phyloP scores from a whole-genome alignment of 92 coral and sea anemone species.

The Porites divaricata region DNA sequence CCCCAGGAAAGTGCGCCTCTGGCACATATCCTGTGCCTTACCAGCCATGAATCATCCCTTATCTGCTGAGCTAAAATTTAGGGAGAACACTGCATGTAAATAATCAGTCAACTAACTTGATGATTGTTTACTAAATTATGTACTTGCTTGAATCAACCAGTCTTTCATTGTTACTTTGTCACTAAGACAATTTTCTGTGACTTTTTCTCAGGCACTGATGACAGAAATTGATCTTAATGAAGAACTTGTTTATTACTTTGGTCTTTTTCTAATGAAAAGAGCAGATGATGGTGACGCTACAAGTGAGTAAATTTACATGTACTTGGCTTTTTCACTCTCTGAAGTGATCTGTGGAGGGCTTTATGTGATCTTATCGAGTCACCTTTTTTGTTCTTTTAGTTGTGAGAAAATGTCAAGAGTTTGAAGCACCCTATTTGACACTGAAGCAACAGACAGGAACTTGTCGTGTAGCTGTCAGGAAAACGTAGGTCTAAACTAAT shows the following conservation, averaged over 20 bases:
- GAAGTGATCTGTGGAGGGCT: neutral
- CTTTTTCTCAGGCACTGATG: conserved; percentile 76
- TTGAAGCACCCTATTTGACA: conserved; percentile 85
- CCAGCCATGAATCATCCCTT: too few species aligned
- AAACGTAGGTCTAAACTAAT: conserved; percentile 63
- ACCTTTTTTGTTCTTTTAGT: conserved; percentile 41
- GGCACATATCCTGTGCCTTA: too few species aligned
- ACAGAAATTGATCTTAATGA: conserved; percentile 82
- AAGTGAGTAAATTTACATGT: conserved; percentile 51
- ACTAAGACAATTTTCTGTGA: neutral
- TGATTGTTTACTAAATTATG: neutral
- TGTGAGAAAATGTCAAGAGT: conserved; percentile 86
- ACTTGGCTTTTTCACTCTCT: neutral
- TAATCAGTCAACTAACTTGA: neutral
- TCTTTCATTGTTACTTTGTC: neutral
- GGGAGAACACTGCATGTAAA: too few species aligned
- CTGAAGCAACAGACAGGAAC: conserved; percentile 68
- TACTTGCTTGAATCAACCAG: neutral
- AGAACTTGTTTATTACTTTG: conserved; percentile 83
- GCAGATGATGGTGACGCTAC: conserved; percentile 90
- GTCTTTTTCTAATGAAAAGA: conserved; percentile 79
- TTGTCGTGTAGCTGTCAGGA: conserved; percentile 88
- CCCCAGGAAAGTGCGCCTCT: too few species aligned
- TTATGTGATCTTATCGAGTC: neutral
- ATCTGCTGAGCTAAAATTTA: too few species aligned